Conservation (phyloP, 2,113 vertebrate genomes). For the Porphyrio hochstetteri region DNA sequence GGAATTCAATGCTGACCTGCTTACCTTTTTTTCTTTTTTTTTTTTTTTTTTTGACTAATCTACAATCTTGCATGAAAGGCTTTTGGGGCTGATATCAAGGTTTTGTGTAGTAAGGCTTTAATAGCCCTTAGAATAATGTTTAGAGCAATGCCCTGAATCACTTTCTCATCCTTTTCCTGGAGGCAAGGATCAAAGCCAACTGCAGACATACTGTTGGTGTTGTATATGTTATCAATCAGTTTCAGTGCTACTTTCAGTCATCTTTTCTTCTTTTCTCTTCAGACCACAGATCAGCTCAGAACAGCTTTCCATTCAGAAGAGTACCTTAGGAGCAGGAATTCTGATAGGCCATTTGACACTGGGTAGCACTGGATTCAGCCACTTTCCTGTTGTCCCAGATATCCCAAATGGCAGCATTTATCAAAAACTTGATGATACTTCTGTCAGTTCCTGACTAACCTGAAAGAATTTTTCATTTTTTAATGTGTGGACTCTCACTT, state of each 20-base stretch:
- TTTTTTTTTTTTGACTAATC: background rate
- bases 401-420: background rate
- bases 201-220: background rate
- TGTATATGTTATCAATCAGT: background rate
- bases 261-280: background rate
- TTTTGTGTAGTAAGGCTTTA: background rate
- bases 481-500: background rate
- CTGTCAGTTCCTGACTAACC: background rate
- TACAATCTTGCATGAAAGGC: background rate
- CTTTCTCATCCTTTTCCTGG: background rate
- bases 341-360: background rate
- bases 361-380: background rate
- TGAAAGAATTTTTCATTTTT: background rate
- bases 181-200: background rate
- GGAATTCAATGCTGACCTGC: background rate
- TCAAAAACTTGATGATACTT: background rate
- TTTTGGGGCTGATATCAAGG: background rate
- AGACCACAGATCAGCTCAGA: background rate
- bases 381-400: background rate
- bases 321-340: background rate
- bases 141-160: background rate
- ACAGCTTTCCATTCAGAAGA: background rate
- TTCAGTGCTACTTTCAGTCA: background rate
- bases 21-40: background rate
- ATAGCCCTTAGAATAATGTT: background rate